A percentile compares a stretch with the other conserved stretches of the same genome.
Conservation (phyloP, 2,113 vertebrate genomes). For the Cephalopterus ornatus region DNA sequence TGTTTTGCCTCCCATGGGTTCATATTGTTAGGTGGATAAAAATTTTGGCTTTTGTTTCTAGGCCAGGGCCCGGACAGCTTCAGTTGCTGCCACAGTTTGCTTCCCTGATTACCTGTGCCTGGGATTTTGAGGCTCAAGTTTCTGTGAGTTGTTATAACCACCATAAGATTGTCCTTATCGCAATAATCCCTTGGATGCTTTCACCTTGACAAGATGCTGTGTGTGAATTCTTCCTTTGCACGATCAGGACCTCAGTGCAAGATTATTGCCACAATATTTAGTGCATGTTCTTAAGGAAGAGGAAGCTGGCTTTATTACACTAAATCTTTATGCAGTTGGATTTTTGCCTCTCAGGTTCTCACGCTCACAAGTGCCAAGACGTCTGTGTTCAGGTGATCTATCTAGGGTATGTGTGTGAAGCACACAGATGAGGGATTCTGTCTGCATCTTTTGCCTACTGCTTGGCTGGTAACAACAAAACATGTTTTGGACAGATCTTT, state of each 20-base stretch:
- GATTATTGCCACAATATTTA: background rate
- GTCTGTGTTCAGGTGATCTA: background rate
- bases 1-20: background rate
- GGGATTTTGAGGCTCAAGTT: background rate
- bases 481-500: background rate
- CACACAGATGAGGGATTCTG: fast-evolving
- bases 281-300: background rate
- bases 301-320: background rate
- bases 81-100: background rate
- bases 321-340: background rate
- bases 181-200: background rate
- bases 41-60: background rate
- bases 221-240: background rate
- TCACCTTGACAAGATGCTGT: fast-evolving
- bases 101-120: background rate
- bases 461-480: background rate
- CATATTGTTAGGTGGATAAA: background rate
- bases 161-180: background rate
- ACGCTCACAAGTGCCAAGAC: background rate
- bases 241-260: background rate
- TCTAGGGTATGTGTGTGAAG: background rate
- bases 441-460: background rate
- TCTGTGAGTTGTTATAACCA: background rate
- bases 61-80: background rate
- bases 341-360: background rate